Conservation (phyloP, 2,113 vertebrate species). For the Mionectes macconnelli region DNA sequence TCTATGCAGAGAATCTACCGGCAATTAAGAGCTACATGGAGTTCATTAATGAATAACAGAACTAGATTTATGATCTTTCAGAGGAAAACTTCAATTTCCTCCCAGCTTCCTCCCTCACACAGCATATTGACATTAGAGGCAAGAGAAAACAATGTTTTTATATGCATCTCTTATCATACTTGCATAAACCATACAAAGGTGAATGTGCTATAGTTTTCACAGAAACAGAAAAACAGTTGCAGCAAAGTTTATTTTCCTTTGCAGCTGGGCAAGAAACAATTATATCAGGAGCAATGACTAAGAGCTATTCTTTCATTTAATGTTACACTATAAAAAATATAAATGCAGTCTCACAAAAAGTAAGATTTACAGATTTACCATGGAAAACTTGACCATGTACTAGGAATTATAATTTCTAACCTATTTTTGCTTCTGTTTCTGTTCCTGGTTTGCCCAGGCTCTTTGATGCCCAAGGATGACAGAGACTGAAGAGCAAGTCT, state of each 20-base stretch:
- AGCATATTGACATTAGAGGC: constrained; percentile 2
- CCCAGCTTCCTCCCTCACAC: background rate
- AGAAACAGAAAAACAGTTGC: background rate
- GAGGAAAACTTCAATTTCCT: constrained; percentile 62
- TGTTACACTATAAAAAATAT: no score
- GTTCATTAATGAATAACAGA: constrained; percentile 63
- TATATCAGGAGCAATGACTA: background rate
- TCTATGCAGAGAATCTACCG: background rate
- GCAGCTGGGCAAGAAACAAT: background rate
- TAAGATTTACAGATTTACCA: background rate
- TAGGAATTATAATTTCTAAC: background rate
- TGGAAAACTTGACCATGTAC: background rate
- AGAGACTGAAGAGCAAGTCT: background rate
- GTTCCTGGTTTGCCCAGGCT: fast-evolving
- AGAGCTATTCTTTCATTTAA: background rate
- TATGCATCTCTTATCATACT: background rate
- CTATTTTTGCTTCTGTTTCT: background rate
- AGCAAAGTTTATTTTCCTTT: background rate
- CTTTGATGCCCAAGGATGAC: background rate
- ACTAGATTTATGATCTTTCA: constrained; percentile 39
- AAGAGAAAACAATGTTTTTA: background rate
- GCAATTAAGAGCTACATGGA: background rate
- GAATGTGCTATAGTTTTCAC: background rate
- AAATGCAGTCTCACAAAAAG: background rate
- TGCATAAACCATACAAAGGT: background rate